Evolutionary conservation across 2,888 invertebrate species (phyloP), one percentile per base, ranked within the genome.

Genomic region (Lycophotia porphyrea): DNA sequence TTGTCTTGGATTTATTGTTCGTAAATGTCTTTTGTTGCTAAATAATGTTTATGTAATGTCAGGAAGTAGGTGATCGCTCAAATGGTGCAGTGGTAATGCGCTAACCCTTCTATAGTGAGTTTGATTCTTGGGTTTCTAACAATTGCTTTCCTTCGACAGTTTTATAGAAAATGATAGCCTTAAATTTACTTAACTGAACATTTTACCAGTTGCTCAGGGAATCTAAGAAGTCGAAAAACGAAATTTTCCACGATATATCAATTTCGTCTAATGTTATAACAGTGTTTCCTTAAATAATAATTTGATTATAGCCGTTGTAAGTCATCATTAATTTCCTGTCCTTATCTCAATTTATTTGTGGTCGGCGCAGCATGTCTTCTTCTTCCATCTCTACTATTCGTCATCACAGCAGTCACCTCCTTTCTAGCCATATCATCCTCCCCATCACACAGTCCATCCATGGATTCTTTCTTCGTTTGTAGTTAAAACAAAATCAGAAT

Each of bases 1-100:
- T 80, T 82, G 82, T 82, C 42, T 71, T 11, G 5, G 55, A 81
- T 82, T 82, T 82, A 71, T 75, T 82, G 24, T 73, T 55, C 34
- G 67, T 42, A 47, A 65, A 64, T 81, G 78, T 78, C 78, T 76
- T 69, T 69, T 69, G 69, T 61, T 76, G 42, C 1, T 61, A 69
- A 76, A 76, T 76, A 21, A 76, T 76, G 76, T 42, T 24, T 5
- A 0, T 64, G 5, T 63, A 60, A 39, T 13, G 39, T 68, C 7
- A 31, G 36, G 15, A 27, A 63, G 1, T 39, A 63, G n/a, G n/a
- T n/a, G n/a, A 63, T 63, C 39, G 24, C n/a, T 63, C 7, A n/a
- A 63, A 63, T 39, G 15, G 24, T 13, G 61, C 15, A 47, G 47
- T 47, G 47, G 24, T 3, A 47, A 24, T 2, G 2, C 8, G 2